These are phyloP conservation scores for Chironomus riparius DNA, from an alignment of 2,888 invertebrate genomes.

Conservation along the genomic window DNA sequence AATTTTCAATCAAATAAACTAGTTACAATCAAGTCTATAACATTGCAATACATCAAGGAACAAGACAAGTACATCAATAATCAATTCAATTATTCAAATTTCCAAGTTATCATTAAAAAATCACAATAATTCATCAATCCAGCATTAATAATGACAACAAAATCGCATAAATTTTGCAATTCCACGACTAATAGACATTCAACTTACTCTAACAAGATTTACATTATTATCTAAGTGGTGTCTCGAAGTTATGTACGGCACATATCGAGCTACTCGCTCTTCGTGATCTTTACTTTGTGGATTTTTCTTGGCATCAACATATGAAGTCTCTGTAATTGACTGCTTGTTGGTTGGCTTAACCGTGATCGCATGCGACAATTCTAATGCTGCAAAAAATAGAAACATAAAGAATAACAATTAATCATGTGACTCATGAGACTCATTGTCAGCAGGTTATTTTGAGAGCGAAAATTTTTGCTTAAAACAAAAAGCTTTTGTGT, in stretches of 20 bases:
- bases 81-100: background rate
- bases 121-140: too few relatives aligned
- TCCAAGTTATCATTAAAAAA: background rate
- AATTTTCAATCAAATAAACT: too few relatives aligned
- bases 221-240: background rate
- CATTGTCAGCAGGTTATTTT: background rate
- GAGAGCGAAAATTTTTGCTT: too few relatives aligned
- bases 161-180: too few relatives aligned
- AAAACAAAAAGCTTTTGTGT: too few relatives aligned
- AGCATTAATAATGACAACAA: too few relatives aligned
- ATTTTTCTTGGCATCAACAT: background rate
- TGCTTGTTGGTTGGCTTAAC: background rate
- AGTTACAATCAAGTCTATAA: too few relatives aligned
- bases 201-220: background rate
- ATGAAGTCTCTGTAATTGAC: background rate
- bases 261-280: slow-evolving; percentile 64
- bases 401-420: background rate
- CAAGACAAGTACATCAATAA: background rate
- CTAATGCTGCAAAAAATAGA: slow-evolving; percentile 36
- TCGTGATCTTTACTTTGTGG: slow-evolving; percentile 30
- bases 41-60: too few relatives aligned
- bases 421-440: background rate
- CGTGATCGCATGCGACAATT: slow-evolving; percentile 38
- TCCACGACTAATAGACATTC: too few relatives aligned
- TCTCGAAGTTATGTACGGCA: slow-evolving; percentile 70